Evolutionary conservation across 2,113 vertebrate species (phyloP), one percentile per base, ranked within the genome.

Genomic region (Picathartes gymnocephalus): DNA sequence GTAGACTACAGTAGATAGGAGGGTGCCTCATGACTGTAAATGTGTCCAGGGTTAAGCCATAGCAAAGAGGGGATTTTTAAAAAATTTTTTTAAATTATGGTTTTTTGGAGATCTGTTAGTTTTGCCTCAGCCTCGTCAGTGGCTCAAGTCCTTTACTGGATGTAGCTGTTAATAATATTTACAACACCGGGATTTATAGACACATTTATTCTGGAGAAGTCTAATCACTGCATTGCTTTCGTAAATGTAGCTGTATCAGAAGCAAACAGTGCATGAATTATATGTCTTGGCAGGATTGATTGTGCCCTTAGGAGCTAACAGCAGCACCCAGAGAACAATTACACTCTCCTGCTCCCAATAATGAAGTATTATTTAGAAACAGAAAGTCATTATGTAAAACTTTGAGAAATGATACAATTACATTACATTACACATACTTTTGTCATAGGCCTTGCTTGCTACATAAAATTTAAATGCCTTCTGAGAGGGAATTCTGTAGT

Each of bases 261-360:
- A 91, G 81, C 85, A 95, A 96, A 81, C 90, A 93, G 92, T 60
- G 76, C 88, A 90, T 93, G 93, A 95, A 88, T 96, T 82, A 92
- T 94, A 8, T 30, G 85, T 84, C 90, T 96, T 7, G 0, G 60
- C 79, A 94, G 94, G 87, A 96, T 62, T 94, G 93, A 96, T 96
- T 0, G 0, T 82, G 68, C 95, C 94, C 90, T 80, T 86, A 94
- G 95, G 92, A 97, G 58, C 94, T 92, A 96, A 80, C 85, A 87
- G 84, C 74, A 93, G 94, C 81, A 88, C 92, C 95, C 60, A 94
- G 94, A 93, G 87, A 96, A 95, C 90, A 96, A 95, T 96, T 94
- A 70, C 39, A 18, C 86, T 78, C 92, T 85, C 51, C 76, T 39
- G 64, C 50, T 96, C 64, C 81, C 82, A 86, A 7, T 86, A 96